Conservation (phyloP, 2,888 invertebrate genomes). For the Homarus gammarus region DNA sequence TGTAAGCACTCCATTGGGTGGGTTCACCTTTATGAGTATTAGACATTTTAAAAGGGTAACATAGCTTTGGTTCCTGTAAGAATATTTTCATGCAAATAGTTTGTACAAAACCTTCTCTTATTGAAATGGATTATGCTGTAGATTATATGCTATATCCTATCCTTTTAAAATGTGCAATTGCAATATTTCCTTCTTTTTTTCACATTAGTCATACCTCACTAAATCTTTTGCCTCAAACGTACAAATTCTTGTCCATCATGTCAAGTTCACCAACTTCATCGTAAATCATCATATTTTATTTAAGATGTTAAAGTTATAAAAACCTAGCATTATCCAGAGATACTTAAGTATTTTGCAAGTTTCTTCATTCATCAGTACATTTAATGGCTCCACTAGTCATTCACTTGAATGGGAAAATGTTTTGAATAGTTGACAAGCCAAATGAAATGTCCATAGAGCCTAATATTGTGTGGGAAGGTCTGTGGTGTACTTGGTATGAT, state of each 20-base stretch:
- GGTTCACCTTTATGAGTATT: constrained; percentile 30
- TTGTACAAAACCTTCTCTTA: constrained; percentile 53
- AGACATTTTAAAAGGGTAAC: constrained; percentile 14
- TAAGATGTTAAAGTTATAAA: constrained; percentile 5
- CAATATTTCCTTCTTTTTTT: constrained; percentile 37
- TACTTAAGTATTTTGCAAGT: constrained; percentile 21
- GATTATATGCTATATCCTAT: constrained; percentile 58
- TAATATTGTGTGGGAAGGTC: neutral
- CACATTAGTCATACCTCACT: constrained; percentile 44
- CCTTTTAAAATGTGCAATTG: constrained; percentile 53
- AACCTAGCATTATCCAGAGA: constrained; percentile 1
- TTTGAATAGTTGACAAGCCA: constrained; percentile 9
- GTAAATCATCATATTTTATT: constrained; percentile 35
- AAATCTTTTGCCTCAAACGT: constrained; percentile 58
- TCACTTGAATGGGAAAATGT: neutral
- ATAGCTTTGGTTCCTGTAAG: constrained; percentile 27
- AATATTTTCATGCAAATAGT: constrained; percentile 38
- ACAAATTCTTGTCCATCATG: constrained; percentile 62
- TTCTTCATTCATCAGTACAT: constrained; percentile 36
- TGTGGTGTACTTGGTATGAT: neutral
- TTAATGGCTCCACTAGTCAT: constrained; percentile 25
- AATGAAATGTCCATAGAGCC: neutral
- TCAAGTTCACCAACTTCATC: constrained; percentile 54
- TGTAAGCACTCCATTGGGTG: constrained; percentile 37
- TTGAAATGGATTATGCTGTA: constrained; percentile 45